These are phyloP conservation scores for Hydrophis major DNA, from an alignment of 2,797 vertebrate species.

Conservation along the genomic window DNA sequence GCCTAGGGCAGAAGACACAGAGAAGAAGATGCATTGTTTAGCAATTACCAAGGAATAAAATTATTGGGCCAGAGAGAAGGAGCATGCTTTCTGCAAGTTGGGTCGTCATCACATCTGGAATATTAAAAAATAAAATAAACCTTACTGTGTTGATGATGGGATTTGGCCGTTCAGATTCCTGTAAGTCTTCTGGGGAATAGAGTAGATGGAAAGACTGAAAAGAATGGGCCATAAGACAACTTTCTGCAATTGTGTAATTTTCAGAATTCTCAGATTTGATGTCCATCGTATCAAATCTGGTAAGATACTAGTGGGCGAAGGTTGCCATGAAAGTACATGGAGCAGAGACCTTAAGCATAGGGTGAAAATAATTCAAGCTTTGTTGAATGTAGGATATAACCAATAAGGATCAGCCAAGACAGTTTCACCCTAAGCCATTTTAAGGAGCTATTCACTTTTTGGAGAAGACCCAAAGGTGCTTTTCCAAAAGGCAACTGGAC, in stretches of 20 bases:
- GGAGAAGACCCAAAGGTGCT: too few species aligned
- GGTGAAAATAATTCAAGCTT: not conserved
- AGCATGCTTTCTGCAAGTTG: too few species aligned
- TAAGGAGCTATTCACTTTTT: not conserved
- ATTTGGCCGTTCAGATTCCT: not conserved
- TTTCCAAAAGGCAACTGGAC: not conserved
- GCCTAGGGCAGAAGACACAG: not conserved
- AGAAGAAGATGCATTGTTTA: not conserved
- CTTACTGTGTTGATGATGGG: not conserved
- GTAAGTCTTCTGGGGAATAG: not conserved
- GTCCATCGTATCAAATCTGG: not conserved
- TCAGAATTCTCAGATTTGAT: not conserved
- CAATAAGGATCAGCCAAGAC: not conserved
- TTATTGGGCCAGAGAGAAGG: not conserved
- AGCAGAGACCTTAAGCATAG: not conserved
- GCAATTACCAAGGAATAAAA: not conserved
- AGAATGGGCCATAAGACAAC: too few species aligned
- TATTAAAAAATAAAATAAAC: not conserved
- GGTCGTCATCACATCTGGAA: not conserved
- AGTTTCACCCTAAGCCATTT: not conserved
- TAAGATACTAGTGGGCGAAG: not conserved
- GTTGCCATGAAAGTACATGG: not conserved
- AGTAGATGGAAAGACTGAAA: too few species aligned
- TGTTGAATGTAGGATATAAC: not conserved
- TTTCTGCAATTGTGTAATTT: not conserved